These are phyloP conservation scores for Pristiophorus japonicus DNA, from an alignment of 2,113 vertebrate species.

Conservation along the genomic window DNA sequence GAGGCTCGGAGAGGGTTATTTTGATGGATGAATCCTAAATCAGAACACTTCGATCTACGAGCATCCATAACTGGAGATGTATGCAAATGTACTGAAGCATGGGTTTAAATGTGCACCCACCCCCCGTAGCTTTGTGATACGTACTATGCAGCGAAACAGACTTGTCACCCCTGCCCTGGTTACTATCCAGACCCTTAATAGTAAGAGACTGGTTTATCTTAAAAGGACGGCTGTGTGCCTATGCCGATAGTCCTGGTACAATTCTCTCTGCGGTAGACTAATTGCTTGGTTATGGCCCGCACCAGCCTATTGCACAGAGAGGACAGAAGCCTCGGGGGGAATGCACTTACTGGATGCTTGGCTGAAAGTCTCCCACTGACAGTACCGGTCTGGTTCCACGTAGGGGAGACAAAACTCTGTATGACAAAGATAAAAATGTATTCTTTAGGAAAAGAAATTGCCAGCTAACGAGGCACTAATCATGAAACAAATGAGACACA, in stretches of 20 bases:
- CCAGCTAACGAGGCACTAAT: slow-evolving; percentile 27
- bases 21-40: background rate
- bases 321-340: background rate
- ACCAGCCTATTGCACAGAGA: background rate
- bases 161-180: background rate
- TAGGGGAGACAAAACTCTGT: slow-evolving; percentile 56
- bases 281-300: background rate
- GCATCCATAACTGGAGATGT: background rate
- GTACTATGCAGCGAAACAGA: background rate
- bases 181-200: background rate
- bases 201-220: background rate
- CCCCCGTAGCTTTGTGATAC: background rate
- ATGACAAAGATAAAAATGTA: background rate
- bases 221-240: background rate
- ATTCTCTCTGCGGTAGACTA: background rate
- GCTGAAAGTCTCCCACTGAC: slow-evolving; percentile 80
- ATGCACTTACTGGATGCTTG: slow-evolving; percentile 75
- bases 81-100: background rate
- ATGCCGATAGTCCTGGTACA: background rate
- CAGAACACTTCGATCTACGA: background rate
- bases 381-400: slow-evolving; percentile 71
- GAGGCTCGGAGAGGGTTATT: background rate
- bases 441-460: background rate
- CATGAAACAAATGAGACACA: background rate
- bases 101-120: background rate